Evolutionary conservation across 1,140 invertebrate genomes (phyloP).

Genomic region (Atta texana): DNA sequence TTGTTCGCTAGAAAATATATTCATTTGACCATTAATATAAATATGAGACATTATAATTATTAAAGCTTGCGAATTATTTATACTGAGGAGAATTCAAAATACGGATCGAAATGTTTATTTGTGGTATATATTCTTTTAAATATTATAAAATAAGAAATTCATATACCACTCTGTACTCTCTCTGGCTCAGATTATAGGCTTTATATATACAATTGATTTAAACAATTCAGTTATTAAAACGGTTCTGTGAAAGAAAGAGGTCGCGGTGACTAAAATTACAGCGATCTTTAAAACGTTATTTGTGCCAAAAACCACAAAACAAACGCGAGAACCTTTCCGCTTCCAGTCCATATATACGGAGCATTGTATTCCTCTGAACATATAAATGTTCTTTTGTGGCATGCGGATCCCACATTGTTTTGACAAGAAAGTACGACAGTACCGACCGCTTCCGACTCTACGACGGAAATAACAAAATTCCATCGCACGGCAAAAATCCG

Average conservation of each 20-base stretch:
- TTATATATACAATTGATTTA: no score
- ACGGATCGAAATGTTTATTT: no score
- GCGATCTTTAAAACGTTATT: conserved; percentile 25
- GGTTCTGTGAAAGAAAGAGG: not conserved
- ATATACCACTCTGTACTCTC: no score
- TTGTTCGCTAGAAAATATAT: no score
- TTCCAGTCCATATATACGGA: not conserved
- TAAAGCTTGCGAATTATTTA: no score
- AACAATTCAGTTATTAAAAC: not conserved
- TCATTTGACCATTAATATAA: no score
- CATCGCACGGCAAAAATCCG: conserved; percentile 74
- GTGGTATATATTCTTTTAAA: no score
- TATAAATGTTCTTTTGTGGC: conserved; percentile 32
- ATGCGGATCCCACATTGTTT: conserved; percentile 48
- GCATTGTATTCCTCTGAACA: conserved; percentile 18
- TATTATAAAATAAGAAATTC: no score
- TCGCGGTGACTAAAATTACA: not conserved
- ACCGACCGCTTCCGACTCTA: conserved; percentile 15
- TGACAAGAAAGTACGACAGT: conserved; percentile 37
- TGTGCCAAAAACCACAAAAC: conserved; percentile 14
- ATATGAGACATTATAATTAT: no score
- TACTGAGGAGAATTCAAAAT: no score
- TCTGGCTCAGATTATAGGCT: no score
- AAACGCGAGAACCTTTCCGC: not conserved
- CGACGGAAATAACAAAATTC: conserved; percentile 76